Percentiles rank a stretch among this genome's conserved stretches.
These are phyloP conservation scores for Barypeithes pellucidus DNA, from an alignment of 2,888 invertebrate species.

Conservation along the genomic window DNA sequence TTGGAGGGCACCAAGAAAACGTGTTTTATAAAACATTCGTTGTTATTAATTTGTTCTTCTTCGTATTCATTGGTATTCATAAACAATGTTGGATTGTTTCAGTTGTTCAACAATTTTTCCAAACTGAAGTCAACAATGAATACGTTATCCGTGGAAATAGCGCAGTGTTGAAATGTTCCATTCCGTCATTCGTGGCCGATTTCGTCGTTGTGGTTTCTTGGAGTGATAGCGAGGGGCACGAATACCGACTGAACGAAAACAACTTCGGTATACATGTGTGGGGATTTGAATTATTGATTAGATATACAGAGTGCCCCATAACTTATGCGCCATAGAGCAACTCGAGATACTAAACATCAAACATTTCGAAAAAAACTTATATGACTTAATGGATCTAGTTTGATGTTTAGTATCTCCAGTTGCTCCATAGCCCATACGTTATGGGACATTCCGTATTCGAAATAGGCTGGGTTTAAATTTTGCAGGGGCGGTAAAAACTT, in stretches of 20 bases:
- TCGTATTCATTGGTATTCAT: neutral
- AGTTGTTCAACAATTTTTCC: conserved; percentile 94
- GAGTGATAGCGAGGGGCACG: conserved; percentile 86
- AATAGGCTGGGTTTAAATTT: neutral
- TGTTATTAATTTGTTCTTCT: neutral
- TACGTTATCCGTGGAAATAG: conserved; percentile 92
- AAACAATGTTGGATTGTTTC: conserved; percentile 63
- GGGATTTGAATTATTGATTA: no score
- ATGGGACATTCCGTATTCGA: no score
- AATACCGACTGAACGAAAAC: conserved; percentile 75
- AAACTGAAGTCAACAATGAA: conserved; percentile 93
- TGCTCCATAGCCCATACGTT: no score
- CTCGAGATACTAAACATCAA: no score
- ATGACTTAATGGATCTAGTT: no score
- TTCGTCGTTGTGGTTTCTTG: conserved; percentile 91
- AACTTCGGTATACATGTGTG: conserved; percentile 46
- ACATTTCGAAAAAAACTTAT: no score
- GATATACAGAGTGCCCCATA: no score
- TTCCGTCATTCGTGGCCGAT: conserved; percentile 92
- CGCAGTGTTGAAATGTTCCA: conserved; percentile 90
- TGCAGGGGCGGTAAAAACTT: neutral
- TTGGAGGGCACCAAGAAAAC: no score
- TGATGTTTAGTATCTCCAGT: no score
- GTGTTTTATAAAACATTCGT: no score
- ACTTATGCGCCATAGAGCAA: no score